A percentile compares a stretch with the other conserved stretches of the same genome.
Evolutionary conservation across 2,113 vertebrate genomes (phyloP).

Genomic region (Phalacrocorax brasilianus): DNA sequence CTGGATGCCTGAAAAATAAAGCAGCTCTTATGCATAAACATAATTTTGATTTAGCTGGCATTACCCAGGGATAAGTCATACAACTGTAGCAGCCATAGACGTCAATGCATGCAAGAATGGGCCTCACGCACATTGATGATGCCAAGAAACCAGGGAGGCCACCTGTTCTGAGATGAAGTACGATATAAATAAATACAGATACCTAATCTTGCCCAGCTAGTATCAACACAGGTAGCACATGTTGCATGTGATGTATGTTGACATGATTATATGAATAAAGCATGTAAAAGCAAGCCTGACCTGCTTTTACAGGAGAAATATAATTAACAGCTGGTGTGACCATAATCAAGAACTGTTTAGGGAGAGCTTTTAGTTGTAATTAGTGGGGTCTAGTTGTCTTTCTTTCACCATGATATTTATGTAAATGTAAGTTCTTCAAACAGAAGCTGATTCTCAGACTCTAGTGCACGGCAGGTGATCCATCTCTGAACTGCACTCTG

Average conservation of each 20-base stretch:
- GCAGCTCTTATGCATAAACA: neutral
- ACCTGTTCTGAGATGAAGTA: neutral
- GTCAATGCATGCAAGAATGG: neutral
- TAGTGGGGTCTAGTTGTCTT: neutral
- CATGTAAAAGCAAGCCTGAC: neutral
- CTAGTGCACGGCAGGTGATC: neutral
- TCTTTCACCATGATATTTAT: neutral
- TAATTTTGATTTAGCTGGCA: slow-evolving; percentile 3
- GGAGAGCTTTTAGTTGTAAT: neutral
- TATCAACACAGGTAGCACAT: neutral
- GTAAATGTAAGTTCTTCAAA: neutral
- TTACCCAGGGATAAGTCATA: neutral
- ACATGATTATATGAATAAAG: neutral
- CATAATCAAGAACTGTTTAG: neutral
- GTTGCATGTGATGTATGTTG: neutral
- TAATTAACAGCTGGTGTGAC: neutral
- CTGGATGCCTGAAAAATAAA: slow-evolving; percentile 12
- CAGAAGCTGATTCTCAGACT: neutral
- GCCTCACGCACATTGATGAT: neutral
- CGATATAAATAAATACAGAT: neutral
- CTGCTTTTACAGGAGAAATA: neutral
- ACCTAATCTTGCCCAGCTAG: neutral
- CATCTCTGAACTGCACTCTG: neutral
- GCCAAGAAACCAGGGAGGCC: neutral
- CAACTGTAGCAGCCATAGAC: neutral